Conservation (phyloP, 30 jellyfish, hydroid and myxozoan genomes). For the Cassiopea xamachana region DNA sequence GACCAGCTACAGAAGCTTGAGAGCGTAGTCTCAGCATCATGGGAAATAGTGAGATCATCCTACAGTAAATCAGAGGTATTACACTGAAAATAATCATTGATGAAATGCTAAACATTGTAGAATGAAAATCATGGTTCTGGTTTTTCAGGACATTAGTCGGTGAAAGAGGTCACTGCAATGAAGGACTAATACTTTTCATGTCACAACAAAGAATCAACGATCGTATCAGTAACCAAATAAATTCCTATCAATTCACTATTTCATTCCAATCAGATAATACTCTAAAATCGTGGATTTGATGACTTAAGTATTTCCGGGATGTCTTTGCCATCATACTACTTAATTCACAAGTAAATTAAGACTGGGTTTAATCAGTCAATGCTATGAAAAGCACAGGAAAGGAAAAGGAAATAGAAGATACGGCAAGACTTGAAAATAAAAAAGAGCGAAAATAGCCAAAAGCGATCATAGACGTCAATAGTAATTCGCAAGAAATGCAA, state of each 20-base stretch:
- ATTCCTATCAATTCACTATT: background rate
- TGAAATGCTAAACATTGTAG: background rate
- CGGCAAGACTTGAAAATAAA: background rate
- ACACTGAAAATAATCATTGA: background rate
- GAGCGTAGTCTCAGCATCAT: slow-evolving; percentile 78
- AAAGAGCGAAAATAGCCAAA: background rate
- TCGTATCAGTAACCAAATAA: background rate
- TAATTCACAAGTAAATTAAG: background rate
- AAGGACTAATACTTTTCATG: background rate
- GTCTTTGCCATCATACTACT: background rate
- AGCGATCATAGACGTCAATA: background rate
- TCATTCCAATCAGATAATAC: background rate
- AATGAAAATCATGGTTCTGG: background rate
- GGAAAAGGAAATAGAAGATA: background rate
- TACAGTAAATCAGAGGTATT: background rate
- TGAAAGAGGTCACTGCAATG: background rate
- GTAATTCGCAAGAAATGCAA: too few species aligned
- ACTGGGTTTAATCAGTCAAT: background rate
- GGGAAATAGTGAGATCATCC: slow-evolving; percentile 64
- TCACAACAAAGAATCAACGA: background rate
- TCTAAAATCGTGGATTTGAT: background rate
- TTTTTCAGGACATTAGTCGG: background rate
- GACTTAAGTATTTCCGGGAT: background rate
- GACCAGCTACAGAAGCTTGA: slow-evolving; percentile 82
- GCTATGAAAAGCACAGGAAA: background rate